Evolutionary conservation across 2,888 invertebrate genomes (phyloP), one percentile per base, ranked within the genome.

Genomic region (Horisme vitalbata): DNA sequence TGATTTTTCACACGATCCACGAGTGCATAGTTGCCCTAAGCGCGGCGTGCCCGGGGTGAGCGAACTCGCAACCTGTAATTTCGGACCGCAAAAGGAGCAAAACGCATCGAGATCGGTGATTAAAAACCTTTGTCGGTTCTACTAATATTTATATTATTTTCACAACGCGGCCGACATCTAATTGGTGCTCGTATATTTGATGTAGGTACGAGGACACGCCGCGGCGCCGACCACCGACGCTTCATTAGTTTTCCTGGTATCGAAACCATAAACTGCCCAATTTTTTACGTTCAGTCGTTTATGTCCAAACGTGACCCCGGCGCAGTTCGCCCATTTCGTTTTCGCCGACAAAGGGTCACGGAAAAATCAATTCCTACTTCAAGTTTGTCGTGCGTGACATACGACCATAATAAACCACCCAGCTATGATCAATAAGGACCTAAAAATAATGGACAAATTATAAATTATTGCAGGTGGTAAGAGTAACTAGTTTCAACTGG

Each of bases 81-180:
- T 88, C 68, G 87, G 87, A 89, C 89, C 89, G 89, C 89, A 89
- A 89, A 89, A 89, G 75, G 85, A 86, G 72, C 76, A 87, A 86
- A 79, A 85, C 74, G 76, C 73, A 81, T 78, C 73, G 75, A 76
- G 86, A 89, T 89, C 78, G 83, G 86, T 87, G 89, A 89, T 89
- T 88, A 88, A 87, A 87, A 88, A 85, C 87, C 87, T 89, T 89
- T 89, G 89, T 88, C 89, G 89, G 89, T 85, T 88, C 88, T 89
- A 89, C 89, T 89, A 89, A 89, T 89, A 89, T 89, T 89, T 88
- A 89, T 89, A 89, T 73, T 73, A 73, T 89, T 87, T 86, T 87
- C 82, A 84, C 86, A 79, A 83, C 82, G 79, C 81, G 86, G 66
- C 79, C 86, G 84, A 86, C 85, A 86, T 89, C 85, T 89, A 89